These are phyloP conservation scores for Drosophila kepulauana DNA, from an alignment of 1,140 invertebrate genomes.

Conservation along the genomic window DNA sequence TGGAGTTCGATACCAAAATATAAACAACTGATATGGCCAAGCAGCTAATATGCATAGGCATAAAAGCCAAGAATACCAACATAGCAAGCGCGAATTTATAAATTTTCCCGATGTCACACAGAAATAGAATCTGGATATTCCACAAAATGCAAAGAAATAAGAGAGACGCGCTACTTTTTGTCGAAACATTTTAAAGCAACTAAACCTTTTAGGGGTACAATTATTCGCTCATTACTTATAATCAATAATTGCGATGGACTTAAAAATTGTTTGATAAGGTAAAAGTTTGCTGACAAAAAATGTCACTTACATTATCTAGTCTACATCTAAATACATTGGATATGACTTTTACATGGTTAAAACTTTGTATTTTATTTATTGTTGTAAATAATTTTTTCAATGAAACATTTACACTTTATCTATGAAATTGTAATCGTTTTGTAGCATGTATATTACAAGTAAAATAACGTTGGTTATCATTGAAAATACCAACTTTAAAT, in stretches of 20 bases:
- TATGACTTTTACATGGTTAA: neutral
- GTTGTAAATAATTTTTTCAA: neutral
- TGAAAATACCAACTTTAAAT: conserved; percentile 26
- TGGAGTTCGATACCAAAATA: neutral
- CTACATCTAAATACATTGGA: neutral
- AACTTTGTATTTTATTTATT: conserved; percentile 1
- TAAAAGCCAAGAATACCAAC: neutral
- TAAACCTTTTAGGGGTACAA: neutral
- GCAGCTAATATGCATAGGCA: neutral
- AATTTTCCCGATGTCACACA: neutral
- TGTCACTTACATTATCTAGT: neutral
- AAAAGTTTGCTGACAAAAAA: neutral
- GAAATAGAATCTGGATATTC: conserved; percentile 21
- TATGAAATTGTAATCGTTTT: conserved; percentile 44
- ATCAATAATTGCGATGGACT: conserved; percentile 2
- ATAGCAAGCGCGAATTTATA: neutral
- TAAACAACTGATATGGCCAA: neutral
- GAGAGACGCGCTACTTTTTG: neutral
- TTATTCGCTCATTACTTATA: neutral
- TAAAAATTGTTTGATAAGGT: neutral
- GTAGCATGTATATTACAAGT: conserved; percentile 49
- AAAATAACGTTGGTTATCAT: conserved; percentile 20
- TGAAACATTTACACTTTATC: neutral
- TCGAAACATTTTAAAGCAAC: conserved; percentile 12
- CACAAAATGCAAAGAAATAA: neutral